These are phyloP conservation scores for Eublepharis macularius DNA, from an alignment of 2,113 vertebrate genomes.

Conservation along the genomic window DNA sequence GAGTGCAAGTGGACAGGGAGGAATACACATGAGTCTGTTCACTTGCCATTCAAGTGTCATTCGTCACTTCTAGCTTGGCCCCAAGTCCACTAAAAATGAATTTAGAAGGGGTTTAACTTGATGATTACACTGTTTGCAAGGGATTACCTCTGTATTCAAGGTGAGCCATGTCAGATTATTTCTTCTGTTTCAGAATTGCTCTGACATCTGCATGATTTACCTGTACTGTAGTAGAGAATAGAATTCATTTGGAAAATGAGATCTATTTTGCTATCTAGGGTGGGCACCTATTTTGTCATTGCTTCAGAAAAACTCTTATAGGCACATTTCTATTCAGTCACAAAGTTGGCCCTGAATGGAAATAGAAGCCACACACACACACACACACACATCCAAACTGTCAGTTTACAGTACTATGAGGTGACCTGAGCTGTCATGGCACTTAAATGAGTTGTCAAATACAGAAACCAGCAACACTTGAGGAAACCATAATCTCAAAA, in stretches of 20 bases:
- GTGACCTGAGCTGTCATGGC: conserved; percentile 59
- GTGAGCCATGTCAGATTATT: background rate
- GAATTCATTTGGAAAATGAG: background rate
- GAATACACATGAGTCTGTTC: too few species aligned
- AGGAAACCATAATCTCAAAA: conserved; percentile 14
- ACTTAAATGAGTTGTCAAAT: conserved; percentile 51
- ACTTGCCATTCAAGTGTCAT: too few species aligned
- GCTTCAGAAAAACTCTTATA: background rate
- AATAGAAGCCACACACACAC: background rate
- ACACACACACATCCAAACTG: conserved; percentile 21
- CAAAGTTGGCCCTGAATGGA: conserved; percentile 2
- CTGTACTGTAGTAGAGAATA: background rate
- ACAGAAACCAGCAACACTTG: conserved; percentile 14
- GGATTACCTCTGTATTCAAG: background rate
- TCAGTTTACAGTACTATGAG: conserved; percentile 32
- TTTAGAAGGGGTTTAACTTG: too few species aligned
- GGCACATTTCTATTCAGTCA: background rate
- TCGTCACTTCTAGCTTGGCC: too few species aligned
- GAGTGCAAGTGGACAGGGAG: too few species aligned
- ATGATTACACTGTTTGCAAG: too few species aligned
- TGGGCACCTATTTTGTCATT: too few species aligned
- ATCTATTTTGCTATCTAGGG: background rate
- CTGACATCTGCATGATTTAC: background rate
- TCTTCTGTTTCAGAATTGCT: background rate
- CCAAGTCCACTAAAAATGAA: too few species aligned